Conservation (phyloP, 2,113 vertebrate genomes). For the Papio anubis region DNA sequence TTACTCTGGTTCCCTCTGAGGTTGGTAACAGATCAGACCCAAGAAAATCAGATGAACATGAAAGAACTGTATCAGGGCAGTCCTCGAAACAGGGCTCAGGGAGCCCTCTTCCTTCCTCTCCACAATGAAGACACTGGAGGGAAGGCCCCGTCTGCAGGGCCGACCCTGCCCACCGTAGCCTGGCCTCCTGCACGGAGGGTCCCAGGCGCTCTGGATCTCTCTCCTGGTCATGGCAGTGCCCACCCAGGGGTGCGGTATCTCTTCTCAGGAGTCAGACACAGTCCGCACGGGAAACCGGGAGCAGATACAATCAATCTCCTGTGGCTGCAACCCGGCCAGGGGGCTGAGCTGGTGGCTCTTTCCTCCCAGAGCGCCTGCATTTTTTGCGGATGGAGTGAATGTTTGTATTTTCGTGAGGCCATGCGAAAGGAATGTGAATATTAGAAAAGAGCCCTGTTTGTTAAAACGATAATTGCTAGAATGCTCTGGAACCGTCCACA, state of each 20-base stretch:
- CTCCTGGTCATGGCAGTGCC: too few relatives aligned
- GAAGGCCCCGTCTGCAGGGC: background rate
- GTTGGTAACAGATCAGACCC: background rate
- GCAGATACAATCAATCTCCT: background rate
- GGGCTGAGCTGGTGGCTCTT: background rate
- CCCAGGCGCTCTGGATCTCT: too few relatives aligned
- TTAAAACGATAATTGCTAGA: conserved; percentile 69
- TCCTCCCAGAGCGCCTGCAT: conserved; percentile 66
- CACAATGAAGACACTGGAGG: background rate
- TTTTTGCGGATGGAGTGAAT: conserved; percentile 77
- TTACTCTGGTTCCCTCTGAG: background rate
- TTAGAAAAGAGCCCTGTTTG: conserved; percentile 75
- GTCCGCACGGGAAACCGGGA: background rate
- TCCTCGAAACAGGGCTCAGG: background rate
- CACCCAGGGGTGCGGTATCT: background rate
- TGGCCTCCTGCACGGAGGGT: accelerated
- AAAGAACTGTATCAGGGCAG: background rate
- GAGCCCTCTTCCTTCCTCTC: background rate
- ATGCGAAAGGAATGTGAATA: conserved; percentile 76
- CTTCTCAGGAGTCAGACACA: background rate
- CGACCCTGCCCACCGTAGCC: background rate
- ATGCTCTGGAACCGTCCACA: background rate
- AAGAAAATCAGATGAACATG: background rate
- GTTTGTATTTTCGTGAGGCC: conserved; percentile 78
- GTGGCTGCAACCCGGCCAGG: background rate